These are phyloP conservation scores for Shargacucullia verbasci DNA, from an alignment of 2,888 invertebrate species.

Conservation along the genomic window DNA sequence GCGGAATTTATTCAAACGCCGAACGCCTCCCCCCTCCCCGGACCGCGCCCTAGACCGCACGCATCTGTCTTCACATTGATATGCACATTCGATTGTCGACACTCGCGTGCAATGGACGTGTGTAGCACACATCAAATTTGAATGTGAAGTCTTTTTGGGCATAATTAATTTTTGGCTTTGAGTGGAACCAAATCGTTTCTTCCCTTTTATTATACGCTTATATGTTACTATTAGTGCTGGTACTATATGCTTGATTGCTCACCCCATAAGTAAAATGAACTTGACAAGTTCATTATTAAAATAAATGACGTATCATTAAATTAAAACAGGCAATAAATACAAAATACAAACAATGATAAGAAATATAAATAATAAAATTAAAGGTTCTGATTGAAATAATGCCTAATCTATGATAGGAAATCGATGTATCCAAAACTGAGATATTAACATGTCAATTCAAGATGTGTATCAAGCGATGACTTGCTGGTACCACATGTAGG, in stretches of 20 bases:
- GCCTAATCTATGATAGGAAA: conserved; percentile 39
- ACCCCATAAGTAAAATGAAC: conserved; percentile 25
- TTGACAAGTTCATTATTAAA: conserved; percentile 15
- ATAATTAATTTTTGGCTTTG: conserved; percentile 35
- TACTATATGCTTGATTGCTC: conserved; percentile 24
- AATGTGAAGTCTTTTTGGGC: conserved; percentile 36
- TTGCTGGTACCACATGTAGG: conserved; percentile 66
- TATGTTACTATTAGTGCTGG: conserved; percentile 11
- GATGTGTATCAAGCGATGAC: conserved; percentile 76
- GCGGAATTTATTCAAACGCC: conserved; percentile 78
- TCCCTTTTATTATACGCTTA: conserved; percentile 15
- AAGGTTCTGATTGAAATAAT: conserved; percentile 31
- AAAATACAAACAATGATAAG: too few relatives aligned
- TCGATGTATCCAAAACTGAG: conserved; percentile 58
- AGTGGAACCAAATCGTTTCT: conserved; percentile 23
- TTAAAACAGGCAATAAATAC: conserved; percentile 12
- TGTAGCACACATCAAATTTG: conserved; percentile 56
- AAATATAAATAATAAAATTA: too few relatives aligned
- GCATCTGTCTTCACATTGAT: conserved; percentile 76
- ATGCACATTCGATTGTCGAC: conserved; percentile 81
- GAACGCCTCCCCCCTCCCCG: conserved; percentile 50
- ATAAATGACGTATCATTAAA: conserved; percentile 31
- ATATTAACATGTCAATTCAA: conserved; percentile 78
- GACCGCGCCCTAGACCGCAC: conserved; percentile 58
- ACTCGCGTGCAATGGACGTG: conserved; percentile 63